Percentiles rank a stretch among this genome's conserved stretches.
phyloP scores from a whole-genome alignment of 1,140 invertebrate species.

The Eubasilissa regina region DNA sequence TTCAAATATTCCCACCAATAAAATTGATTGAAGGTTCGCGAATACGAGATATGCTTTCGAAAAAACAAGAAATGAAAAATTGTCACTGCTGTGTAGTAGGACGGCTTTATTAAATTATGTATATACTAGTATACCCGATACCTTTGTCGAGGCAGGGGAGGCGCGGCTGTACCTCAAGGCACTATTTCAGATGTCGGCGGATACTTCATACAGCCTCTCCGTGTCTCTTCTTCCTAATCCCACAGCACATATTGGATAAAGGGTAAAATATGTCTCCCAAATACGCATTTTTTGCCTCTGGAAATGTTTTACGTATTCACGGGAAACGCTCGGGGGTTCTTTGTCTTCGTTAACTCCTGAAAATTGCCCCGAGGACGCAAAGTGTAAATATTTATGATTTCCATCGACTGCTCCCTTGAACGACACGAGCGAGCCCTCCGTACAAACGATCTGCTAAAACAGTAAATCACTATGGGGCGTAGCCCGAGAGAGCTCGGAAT shows the following conservation, averaged over 20 bases:
- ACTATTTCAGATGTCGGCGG: conserved; percentile 1
- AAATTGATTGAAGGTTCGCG: conserved; percentile 26
- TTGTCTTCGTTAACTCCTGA: conserved; percentile 58
- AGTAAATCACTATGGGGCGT: conserved; percentile 30
- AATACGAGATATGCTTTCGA: background rate
- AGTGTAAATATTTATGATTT: conserved; percentile 61
- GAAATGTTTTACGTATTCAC: conserved; percentile 38
- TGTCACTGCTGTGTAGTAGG: conserved; percentile 19
- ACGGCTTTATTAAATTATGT: conserved; percentile 30
- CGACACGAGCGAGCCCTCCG: conserved; percentile 22
- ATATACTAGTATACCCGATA: background rate
- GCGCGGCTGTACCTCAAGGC: conserved; percentile 3
- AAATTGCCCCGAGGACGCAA: conserved; percentile 62
- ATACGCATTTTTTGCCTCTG: conserved; percentile 38
- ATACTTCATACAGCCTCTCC: background rate
- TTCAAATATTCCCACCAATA: conserved; percentile 21
- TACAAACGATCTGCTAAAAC: conserved; percentile 14
- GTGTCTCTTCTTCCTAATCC: conserved; percentile 40
- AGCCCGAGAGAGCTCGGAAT: background rate
- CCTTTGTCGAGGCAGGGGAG: background rate
- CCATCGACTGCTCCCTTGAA: conserved; percentile 50
- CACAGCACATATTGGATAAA: conserved; percentile 48
- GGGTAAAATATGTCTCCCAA: conserved; percentile 50
- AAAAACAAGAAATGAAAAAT: conserved; percentile 16
- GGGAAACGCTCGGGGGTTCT: conserved; percentile 39